Conservation (phyloP, 1,140 invertebrate species). For the Drosophila nigrodunni region DNA sequence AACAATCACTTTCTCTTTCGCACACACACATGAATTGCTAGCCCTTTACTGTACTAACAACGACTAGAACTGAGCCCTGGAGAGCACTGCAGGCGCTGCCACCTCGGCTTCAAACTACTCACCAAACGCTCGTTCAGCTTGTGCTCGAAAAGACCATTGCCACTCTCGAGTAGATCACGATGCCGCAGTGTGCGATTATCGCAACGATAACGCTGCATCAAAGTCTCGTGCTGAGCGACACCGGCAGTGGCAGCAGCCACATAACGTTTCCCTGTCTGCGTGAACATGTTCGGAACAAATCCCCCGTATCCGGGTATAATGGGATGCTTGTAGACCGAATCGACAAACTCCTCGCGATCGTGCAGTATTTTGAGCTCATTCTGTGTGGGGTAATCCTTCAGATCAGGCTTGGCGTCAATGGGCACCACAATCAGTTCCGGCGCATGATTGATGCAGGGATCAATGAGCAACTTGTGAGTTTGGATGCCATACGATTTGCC, state of each 20-base stretch:
- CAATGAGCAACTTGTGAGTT: conserved; percentile 89
- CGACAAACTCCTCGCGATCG: conserved; percentile 86
- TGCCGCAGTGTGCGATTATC: conserved; percentile 85
- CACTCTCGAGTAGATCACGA: conserved; percentile 86
- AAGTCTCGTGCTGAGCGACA: conserved; percentile 88
- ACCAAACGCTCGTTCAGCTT: conserved; percentile 88
- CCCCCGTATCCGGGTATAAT: conserved; percentile 90
- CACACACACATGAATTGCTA: no score
- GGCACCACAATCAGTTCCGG: conserved; percentile 89
- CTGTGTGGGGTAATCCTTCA: conserved; percentile 87
- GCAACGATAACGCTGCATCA: conserved; percentile 86
- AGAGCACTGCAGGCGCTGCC: no score
- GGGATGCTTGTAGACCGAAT: conserved; percentile 89
- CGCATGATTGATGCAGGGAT: conserved; percentile 89
- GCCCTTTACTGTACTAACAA: no score
- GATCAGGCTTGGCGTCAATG: conserved; percentile 85
- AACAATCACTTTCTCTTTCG: neutral
- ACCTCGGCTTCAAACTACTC: conserved; percentile 55
- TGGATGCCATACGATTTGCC: conserved; percentile 89
- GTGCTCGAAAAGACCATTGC: conserved; percentile 85
- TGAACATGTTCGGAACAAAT: conserved; percentile 88
- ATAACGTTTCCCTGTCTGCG: conserved; percentile 88
- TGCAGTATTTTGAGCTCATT: conserved; percentile 88
- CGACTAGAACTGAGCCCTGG: no score
- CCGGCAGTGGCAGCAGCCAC: conserved; percentile 88